Evolutionary conservation across 1,140 invertebrate genomes (phyloP).

Genomic region (Myzus persicae): DNA sequence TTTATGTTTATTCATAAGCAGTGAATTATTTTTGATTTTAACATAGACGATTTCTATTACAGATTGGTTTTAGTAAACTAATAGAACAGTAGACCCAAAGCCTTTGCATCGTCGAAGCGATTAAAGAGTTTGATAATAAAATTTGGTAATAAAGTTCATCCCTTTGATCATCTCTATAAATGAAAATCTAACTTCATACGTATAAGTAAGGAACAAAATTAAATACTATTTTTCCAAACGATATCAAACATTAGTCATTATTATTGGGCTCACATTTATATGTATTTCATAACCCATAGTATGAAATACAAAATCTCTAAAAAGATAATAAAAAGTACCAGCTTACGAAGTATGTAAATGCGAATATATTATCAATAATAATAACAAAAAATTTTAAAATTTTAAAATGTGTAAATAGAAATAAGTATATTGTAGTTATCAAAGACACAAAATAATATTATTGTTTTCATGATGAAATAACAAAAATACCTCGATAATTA

Average conservation of each 20-base stretch:
- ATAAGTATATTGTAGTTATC: neutral
- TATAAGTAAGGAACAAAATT: neutral
- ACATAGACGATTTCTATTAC: no score
- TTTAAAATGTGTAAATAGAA: neutral
- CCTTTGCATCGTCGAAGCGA: no score
- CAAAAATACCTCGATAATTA: neutral
- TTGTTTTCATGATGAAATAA: neutral
- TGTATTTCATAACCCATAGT: neutral
- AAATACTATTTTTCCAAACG: neutral
- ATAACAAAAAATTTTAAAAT: neutral
- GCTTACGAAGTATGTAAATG: neutral
- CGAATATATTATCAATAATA: neutral
- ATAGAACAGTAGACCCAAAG: no score
- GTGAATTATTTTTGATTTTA: no score
- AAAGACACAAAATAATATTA: neutral
- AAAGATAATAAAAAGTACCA: neutral
- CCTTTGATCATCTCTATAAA: neutral
- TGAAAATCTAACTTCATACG: neutral
- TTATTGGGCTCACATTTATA: neutral
- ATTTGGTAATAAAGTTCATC: neutral
- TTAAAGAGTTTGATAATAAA: no score
- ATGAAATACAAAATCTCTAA: neutral
- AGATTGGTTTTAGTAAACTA: no score
- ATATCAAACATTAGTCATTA: neutral
- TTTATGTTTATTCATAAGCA: no score